Evolutionary conservation across 2,797 vertebrate species (phyloP).

Genomic region (Oceanodroma leucorhoa): DNA sequence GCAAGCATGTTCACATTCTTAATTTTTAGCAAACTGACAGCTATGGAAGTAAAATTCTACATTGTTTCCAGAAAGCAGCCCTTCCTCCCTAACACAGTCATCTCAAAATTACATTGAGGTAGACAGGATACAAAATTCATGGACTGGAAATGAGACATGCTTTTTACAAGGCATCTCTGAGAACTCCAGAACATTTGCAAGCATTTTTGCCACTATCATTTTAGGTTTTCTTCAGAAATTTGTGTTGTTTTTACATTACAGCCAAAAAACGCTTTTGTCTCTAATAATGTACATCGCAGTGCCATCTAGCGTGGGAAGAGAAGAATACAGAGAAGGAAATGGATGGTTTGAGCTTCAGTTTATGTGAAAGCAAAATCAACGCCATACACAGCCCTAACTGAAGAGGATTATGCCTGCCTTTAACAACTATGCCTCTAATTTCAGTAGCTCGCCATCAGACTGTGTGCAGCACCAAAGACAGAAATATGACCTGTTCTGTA

Average conservation of each 20-base stretch:
- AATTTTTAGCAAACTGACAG: slow-evolving; percentile 35
- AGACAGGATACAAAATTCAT: neutral
- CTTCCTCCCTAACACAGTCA: neutral
- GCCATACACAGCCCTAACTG: neutral
- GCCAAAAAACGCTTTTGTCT: neutral
- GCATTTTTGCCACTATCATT: slow-evolving; percentile 1
- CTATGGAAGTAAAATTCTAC: slow-evolving; percentile 5
- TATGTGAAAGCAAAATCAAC: neutral
- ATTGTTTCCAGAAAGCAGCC: neutral
- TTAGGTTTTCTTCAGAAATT: neutral
- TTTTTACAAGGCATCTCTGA: neutral
- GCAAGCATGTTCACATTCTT: slow-evolving; percentile 7
- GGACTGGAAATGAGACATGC: neutral
- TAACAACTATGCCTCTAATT: neutral
- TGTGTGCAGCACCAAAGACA: neutral
- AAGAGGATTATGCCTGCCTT: neutral
- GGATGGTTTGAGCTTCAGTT: neutral
- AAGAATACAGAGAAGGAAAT: neutral
- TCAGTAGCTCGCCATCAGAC: neutral
- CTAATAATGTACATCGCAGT: slow-evolving; percentile 13
- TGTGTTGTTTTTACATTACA: neutral
- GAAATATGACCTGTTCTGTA: neutral
- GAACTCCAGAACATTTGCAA: neutral
- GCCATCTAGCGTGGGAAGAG: slow-evolving; percentile 60
- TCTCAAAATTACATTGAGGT: neutral